Base-by-base conservation (phyloP, 2,113 vertebrate species). In the Epinephelus moara region DNA sequence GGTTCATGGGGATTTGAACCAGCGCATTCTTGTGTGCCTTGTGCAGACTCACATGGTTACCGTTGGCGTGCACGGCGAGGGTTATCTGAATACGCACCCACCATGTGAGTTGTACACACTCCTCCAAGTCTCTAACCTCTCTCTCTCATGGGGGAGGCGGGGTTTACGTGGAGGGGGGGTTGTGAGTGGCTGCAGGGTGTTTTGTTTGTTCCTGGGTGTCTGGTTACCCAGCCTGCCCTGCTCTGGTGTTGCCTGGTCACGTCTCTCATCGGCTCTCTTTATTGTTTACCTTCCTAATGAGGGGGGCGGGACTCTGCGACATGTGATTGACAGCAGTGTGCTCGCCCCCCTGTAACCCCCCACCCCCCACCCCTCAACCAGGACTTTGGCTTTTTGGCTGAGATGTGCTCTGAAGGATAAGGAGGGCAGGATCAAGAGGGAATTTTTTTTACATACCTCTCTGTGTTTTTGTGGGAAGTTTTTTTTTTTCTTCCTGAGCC, bases 211-310 rank as follows among this genome's bases (percentile, higher is more conserved):
- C 85, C 83, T 52, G 84, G 92, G 95, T 95, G 94, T 97, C 96
- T 94, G 90, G 94, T 96, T 97, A 96, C 96, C 92, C 93, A 91
- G 90, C 84, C 82, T 96, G 95, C 94, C 88, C 87, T 91, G 85
- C 95, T 95, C 96, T 95, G 94, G 93, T 96, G 91, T 97, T 96
- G 95, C 95, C 95, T 96, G 94, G 94, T 97, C 97, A 96, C 96
- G 97, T 98, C 96, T 95, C 95, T 96, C 97, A 96, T 96, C 95
- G 96, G 95, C 94, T 96, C 96, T 95, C 90, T 95, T 97, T 96
- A 98, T 98, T 99, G 97, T 99, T 99, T 97, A 98, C 97, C 96
- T 98, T 97, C 97, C 94, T 99, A 99, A 99, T 97, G 97, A 99
- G 97, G 96, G 97, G 96, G 98, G 98, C 96, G 97, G 97, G 95